Conservation (phyloP, 2,797 vertebrate species). For the Phoebastria nigripes region DNA sequence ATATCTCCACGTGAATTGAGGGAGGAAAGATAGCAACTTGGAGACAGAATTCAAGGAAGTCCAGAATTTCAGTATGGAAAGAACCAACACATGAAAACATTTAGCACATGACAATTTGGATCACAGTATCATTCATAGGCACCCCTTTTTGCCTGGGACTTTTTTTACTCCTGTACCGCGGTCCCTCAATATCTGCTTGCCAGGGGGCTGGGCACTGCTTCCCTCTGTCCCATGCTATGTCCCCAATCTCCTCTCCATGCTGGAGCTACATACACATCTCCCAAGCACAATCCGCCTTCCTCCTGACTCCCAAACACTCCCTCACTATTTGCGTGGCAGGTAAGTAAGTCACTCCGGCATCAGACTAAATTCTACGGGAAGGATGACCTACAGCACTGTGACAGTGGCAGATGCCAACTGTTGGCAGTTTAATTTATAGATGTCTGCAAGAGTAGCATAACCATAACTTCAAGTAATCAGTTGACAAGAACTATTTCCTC, state of each 20-base stretch:
- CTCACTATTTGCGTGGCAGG: neutral
- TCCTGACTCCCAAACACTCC: neutral
- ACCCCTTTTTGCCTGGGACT: neutral
- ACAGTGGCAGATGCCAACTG: slow-evolving; percentile 39
- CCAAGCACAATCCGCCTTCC: neutral
- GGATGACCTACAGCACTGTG: slow-evolving; percentile 7
- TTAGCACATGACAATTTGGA: neutral
- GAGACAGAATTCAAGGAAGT: neutral
- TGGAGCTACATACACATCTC: neutral
- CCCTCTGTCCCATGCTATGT: neutral
- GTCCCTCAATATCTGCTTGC: neutral
- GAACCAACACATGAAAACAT: neutral
- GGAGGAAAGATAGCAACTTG: neutral
- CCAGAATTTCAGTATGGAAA: neutral
- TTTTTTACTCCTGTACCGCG: accelerated
- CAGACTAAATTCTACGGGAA: neutral
- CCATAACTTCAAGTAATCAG: slow-evolving; percentile 39
- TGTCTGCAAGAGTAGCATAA: neutral
- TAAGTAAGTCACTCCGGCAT: neutral
- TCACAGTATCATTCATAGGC: accelerated
- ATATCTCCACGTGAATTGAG: neutral
- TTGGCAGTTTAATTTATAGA: slow-evolving; percentile 40
- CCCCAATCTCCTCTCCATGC: neutral
- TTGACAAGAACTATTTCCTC: slow-evolving; percentile 57
- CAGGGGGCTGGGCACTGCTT: neutral